Conservation (phyloP, 92 coral and sea anemone species). For the Virgularia gustaviana region DNA sequence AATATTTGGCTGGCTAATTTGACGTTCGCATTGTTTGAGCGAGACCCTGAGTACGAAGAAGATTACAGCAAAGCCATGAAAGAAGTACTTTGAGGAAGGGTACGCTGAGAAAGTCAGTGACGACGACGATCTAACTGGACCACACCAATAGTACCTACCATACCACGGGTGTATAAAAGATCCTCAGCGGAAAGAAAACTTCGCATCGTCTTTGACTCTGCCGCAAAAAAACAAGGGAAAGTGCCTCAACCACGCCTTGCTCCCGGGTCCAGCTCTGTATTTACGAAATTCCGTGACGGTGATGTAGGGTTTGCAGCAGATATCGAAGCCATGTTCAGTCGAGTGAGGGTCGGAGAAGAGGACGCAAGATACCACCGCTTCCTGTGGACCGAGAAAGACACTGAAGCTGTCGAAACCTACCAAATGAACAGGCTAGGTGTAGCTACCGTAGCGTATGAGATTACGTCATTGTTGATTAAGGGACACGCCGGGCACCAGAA, state of each 20-base stretch:
- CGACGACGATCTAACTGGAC: conserved; percentile 29
- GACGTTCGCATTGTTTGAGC: too few relatives aligned
- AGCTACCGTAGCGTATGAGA: too few relatives aligned
- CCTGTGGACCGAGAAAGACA: conserved; percentile 54
- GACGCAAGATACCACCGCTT: conserved; percentile 56
- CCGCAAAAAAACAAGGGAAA: conserved; percentile 27
- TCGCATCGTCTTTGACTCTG: conserved; percentile 16
- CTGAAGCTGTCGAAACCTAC: conserved; percentile 31
- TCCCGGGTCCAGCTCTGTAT: conserved; percentile 31
- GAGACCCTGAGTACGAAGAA: conserved; percentile 47
- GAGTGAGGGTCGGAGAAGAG: conserved; percentile 36
- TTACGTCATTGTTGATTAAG: too few relatives aligned
- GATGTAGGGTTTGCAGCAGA: conserved; percentile 56
- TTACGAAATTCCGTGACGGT: conserved; percentile 35
- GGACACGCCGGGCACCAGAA: too few relatives aligned
- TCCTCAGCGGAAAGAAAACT: conserved; percentile 16
- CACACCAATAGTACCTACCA: conserved; percentile 31
- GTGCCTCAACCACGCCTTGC: conserved; percentile 42
- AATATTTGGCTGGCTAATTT: too few relatives aligned
- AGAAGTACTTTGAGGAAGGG: conserved; percentile 43
- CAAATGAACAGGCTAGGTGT: too few relatives aligned
- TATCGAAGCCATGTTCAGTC: conserved; percentile 57
- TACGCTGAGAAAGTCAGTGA: conserved; percentile 50
- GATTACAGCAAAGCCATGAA: conserved; percentile 53
- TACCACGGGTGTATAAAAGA: conserved; percentile 27